These are phyloP conservation scores for Smittia aterrima DNA, from an alignment of 2,888 invertebrate genomes.

Conservation along the genomic window DNA sequence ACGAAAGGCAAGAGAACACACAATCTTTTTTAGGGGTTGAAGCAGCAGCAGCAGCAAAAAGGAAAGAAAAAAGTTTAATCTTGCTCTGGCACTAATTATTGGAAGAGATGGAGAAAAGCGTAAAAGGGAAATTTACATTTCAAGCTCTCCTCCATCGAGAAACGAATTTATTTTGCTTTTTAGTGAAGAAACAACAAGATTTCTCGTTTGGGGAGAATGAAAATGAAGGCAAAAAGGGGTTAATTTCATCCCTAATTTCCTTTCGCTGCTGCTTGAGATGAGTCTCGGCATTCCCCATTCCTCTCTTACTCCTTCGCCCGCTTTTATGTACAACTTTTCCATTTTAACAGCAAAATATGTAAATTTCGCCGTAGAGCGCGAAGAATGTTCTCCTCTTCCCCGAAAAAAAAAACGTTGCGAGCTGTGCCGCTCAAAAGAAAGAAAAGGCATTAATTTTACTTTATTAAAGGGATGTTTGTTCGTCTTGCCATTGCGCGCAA, in stretches of 20 bases:
- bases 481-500: background rate
- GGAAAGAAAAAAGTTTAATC: constrained; percentile 12
- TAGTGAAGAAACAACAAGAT: background rate
- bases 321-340: background rate
- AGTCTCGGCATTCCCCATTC: background rate
- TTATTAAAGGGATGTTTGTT: constrained; percentile 5
- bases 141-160: background rate
- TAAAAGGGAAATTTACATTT: background rate
- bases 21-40: constrained; percentile 4
- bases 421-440: background rate
- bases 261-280: background rate
- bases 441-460: constrained; percentile 8
- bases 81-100: constrained; percentile 20
- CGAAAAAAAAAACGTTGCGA: background rate
- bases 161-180: background rate
- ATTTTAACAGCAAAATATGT: constrained; percentile 3
- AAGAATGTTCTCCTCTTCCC: background rate
- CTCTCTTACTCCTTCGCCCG: background rate
- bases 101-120: background rate
- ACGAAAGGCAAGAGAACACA: constrained; percentile 9
- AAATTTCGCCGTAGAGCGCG: constrained; percentile 3
- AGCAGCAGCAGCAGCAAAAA: background rate
- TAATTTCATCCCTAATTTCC: constrained; percentile 6
- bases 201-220: background rate
- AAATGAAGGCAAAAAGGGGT: constrained; percentile 8